These are phyloP conservation scores for Drosophila baimaii DNA, from an alignment of 1,140 invertebrate species.

Conservation along the genomic window DNA sequence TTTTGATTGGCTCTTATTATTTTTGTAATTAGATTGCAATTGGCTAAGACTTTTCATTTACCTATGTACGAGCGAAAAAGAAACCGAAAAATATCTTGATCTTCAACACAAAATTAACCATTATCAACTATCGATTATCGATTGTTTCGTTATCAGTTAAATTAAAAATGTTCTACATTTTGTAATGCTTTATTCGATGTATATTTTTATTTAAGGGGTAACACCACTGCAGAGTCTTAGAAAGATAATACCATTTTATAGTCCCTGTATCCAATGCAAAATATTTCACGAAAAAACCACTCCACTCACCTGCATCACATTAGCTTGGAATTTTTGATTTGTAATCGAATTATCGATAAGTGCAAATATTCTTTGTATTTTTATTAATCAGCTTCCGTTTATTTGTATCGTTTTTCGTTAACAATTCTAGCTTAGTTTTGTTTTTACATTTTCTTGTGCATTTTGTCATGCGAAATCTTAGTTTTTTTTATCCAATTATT, in stretches of 20 bases:
- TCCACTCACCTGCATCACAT: not conserved
- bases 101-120: constrained; percentile 5
- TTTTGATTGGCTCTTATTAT: constrained; percentile 7
- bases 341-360: not conserved
- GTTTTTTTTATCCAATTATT: not conserved
- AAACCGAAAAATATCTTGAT: not conserved
- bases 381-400: too few relatives aligned
- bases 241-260: not conserved
- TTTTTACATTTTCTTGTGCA: not conserved
- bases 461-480: too few relatives aligned
- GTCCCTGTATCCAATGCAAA: not conserved
- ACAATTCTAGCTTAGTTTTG: not conserved
- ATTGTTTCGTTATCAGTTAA: constrained; percentile 9
- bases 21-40: constrained; percentile 10
- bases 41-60: constrained; percentile 3
- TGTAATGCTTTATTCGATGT: constrained; percentile 9
- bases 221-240: constrained; percentile 11
- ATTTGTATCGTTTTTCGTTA: not conserved
- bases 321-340: not conserved
- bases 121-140: constrained; percentile 7
- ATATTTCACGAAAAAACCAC: too few relatives aligned
- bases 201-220: constrained; percentile 11
- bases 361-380: too few relatives aligned
- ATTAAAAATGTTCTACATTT: constrained; percentile 19
- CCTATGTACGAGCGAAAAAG: not conserved